These are phyloP conservation scores for Sylvia borin DNA, from an alignment of 2,797 vertebrate genomes.

Conservation along the genomic window DNA sequence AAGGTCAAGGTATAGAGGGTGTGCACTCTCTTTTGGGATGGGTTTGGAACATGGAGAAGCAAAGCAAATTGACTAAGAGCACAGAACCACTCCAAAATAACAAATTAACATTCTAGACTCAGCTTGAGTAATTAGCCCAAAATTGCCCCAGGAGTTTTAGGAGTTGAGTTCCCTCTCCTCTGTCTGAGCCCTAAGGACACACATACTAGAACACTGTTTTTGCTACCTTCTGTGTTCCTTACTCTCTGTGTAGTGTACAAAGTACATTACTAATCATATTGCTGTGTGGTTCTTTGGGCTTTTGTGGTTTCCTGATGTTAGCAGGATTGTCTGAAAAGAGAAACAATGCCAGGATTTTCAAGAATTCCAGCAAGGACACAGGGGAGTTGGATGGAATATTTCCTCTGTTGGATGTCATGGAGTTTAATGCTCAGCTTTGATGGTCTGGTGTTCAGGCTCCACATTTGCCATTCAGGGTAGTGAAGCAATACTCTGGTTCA, in stretches of 20 bases:
- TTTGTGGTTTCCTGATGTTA: background rate
- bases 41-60: background rate
- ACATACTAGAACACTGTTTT: background rate
- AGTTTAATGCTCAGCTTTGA: background rate
- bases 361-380: background rate
- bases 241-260: background rate
- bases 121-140: background rate
- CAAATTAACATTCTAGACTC: background rate
- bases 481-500: conserved; percentile 1
- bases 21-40: background rate
- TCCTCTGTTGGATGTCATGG: background rate
- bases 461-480: background rate
- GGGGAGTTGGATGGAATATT: background rate
- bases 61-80: background rate
- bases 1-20: background rate
- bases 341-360: conserved; percentile 33
- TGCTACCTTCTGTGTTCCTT: background rate
- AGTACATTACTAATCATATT: background rate
- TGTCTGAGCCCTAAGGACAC: background rate
- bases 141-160: background rate
- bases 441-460: background rate
- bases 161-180: background rate
- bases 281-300: background rate
- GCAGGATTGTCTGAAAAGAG: background rate
- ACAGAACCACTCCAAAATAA: background rate